phyloP scores from a whole-genome alignment of 2,797 vertebrate species.

The Martes flavigula region DNA sequence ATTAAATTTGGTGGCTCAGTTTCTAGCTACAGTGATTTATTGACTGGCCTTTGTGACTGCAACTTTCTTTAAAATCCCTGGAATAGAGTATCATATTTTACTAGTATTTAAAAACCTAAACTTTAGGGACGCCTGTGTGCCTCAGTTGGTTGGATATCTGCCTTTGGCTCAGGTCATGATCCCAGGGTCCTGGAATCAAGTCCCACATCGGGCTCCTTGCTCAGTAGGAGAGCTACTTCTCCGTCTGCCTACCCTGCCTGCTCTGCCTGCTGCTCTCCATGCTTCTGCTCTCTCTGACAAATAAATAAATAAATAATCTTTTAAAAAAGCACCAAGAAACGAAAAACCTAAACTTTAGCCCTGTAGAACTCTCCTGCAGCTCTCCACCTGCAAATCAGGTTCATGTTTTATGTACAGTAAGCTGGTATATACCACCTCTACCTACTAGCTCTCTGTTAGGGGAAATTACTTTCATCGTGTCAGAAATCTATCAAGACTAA shows the following conservation, averaged over 20 bases:
- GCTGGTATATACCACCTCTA: conserved; percentile 71
- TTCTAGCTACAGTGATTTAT: conserved; percentile 72
- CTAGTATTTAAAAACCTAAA: conserved; percentile 70
- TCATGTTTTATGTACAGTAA: conserved; percentile 76
- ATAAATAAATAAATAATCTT: too few relatives aligned
- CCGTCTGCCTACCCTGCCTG: too few relatives aligned
- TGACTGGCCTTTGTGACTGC: conserved; percentile 5
- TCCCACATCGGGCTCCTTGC: too few relatives aligned
- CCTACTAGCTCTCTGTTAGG: conserved; percentile 65
- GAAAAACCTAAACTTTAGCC: conserved; percentile 59
- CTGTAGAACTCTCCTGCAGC: conserved; percentile 61
- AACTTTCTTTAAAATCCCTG: conserved; percentile 70
- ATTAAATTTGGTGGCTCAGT: conserved; percentile 36
- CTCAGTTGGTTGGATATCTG: too few relatives aligned
- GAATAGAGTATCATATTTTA: conserved; percentile 73
- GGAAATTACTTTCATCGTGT: conserved; percentile 69
- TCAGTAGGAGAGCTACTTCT: too few relatives aligned
- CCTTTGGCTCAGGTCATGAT: too few relatives aligned
- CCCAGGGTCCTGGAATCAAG: too few relatives aligned
- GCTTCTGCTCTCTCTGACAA: too few relatives aligned
- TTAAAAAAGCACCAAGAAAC: too few relatives aligned
- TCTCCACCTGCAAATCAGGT: conserved; percentile 67
- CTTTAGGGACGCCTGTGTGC: not conserved
- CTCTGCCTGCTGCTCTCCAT: too few relatives aligned
- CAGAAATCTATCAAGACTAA: conserved; percentile 69